Percentiles rank a stretch among this genome's conserved stretches.
Evolutionary conservation across 1,140 invertebrate genomes (phyloP).

Genomic region (Chlorops oryzae): DNA sequence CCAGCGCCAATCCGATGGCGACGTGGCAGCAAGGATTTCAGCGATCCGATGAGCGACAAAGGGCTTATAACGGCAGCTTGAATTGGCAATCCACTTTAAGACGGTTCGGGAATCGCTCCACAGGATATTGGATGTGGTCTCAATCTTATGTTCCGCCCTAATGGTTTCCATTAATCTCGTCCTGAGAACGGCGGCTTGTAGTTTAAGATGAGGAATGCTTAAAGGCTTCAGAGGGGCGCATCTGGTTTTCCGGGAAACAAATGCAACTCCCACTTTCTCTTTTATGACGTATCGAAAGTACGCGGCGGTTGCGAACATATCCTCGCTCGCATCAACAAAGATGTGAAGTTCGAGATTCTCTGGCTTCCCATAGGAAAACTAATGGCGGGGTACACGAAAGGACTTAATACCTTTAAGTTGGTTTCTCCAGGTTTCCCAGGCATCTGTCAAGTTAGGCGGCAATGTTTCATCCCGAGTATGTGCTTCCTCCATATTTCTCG

Average conservation of each 20-base stretch:
- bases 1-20: slow-evolving; percentile 20
- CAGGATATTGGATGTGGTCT: not conserved
- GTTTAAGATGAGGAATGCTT: slow-evolving; percentile 42
- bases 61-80: not conserved
- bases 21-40: slow-evolving; percentile 22
- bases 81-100: not conserved
- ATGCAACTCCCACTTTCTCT: not conserved
- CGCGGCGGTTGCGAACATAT: slow-evolving; percentile 13
- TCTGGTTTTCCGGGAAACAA: slow-evolving; percentile 22
- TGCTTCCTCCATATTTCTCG: slow-evolving; percentile 13
- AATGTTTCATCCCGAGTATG: slow-evolving; percentile 16
- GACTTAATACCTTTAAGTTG: no score
- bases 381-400: no score
- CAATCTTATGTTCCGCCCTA: not conserved
- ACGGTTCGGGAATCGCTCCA: not conserved
- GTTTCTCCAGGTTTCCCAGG: not conserved
- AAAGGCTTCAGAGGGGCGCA: slow-evolving; percentile 35
- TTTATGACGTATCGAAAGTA: slow-evolving; percentile 3
- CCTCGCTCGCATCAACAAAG: slow-evolving; percentile 13
- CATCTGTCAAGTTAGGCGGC: not conserved
- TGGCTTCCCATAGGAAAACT: no score
- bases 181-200: slow-evolving; percentile 30
- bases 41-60: slow-evolving; percentile 29
- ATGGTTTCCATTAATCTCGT: slow-evolving; percentile 21
- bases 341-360: slow-evolving; percentile 8